phyloP scores from a whole-genome alignment of 2,888 invertebrate species.

The Andrena marginata region DNA sequence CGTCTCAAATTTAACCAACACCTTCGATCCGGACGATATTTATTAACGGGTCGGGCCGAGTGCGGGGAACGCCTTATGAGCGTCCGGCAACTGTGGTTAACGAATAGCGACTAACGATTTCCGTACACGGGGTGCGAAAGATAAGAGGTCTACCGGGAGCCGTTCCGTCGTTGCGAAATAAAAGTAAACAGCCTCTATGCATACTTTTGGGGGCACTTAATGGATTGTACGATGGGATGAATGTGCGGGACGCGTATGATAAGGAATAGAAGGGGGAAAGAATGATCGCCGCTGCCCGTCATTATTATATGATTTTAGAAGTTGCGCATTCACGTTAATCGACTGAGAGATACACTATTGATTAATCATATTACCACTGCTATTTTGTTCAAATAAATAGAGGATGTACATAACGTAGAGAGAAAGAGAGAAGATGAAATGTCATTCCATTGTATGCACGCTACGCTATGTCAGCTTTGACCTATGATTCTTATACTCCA shows the following conservation, averaged over 20 bases:
- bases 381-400: slow-evolving; percentile 77
- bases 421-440: slow-evolving; percentile 23
- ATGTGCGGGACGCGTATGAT: slow-evolving; percentile 29
- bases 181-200: neutral
- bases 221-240: neutral
- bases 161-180: neutral
- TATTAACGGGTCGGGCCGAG: no score
- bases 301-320: slow-evolving; percentile 74
- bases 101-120: no score
- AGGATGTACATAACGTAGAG: slow-evolving; percentile 59
- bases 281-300: slow-evolving; percentile 52
- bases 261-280: neutral
- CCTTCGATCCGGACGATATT: no score
- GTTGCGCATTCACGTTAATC: slow-evolving; percentile 70
- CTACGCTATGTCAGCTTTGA: slow-evolving; percentile 30
- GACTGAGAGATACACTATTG: slow-evolving; percentile 76
- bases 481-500: slow-evolving; percentile 46
- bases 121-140: no score
- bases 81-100: no score
- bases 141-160: slow-evolving; percentile 15
- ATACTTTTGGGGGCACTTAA: slow-evolving; percentile 27
- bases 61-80: no score
- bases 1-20: no score
- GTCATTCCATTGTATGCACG: slow-evolving; percentile 64
- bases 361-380: slow-evolving; percentile 68